Evolutionary conservation across 2,113 vertebrate species (phyloP).

Genomic region (Panurus biarmicus): DNA sequence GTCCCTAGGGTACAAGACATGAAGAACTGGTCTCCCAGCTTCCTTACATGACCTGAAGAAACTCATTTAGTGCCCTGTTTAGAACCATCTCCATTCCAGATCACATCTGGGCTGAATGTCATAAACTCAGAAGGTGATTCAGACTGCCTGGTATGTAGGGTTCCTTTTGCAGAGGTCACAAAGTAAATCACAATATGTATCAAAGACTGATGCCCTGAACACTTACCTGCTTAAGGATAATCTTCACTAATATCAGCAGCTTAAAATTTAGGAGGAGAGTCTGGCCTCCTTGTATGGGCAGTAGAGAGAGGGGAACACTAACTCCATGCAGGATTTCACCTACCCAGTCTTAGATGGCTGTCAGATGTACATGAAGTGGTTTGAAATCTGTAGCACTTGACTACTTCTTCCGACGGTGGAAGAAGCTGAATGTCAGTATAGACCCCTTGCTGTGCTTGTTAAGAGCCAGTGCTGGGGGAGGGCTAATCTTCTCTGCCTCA

Average conservation of each 20-base stretch:
- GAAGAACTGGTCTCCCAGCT: not conserved
- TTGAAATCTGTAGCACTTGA: not conserved
- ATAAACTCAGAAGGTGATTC: constrained; percentile 3
- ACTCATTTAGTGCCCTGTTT: not conserved
- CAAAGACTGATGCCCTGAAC: not conserved
- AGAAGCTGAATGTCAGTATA: not conserved
- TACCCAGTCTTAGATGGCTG: not conserved
- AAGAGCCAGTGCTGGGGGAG: not conserved
- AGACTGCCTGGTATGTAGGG: not conserved
- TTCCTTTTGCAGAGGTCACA: not conserved
- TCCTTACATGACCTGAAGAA: not conserved
- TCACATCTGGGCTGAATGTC: not conserved
- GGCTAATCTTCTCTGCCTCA: not conserved
- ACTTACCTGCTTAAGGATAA: not conserved
- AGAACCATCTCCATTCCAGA: not conserved
- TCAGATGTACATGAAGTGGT: not conserved
- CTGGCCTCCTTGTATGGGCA: not conserved
- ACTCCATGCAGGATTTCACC: not conserved
- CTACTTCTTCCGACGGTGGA: not conserved
- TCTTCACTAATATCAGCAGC: not conserved
- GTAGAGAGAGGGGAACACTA: not conserved
- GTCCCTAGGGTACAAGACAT: not conserved
- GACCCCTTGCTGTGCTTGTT: not conserved
- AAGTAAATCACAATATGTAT: not conserved
- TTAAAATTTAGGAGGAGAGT: not conserved